Conservation (phyloP, 1,140 invertebrate species). For the Dinothrombium tinctorium region DNA sequence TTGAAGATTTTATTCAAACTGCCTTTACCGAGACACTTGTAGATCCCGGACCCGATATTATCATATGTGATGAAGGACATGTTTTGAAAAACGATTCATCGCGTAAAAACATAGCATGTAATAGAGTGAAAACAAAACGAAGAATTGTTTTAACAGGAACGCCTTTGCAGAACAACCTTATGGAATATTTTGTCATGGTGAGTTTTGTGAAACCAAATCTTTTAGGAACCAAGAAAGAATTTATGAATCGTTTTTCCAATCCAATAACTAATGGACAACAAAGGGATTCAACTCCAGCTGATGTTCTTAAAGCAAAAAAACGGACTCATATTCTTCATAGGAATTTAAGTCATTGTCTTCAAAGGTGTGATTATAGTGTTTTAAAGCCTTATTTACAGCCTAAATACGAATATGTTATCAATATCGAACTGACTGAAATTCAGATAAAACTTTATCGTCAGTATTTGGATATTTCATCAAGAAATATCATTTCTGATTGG, state of each 20-base stretch:
- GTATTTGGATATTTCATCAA: slow-evolving; percentile 8
- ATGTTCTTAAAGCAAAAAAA: slow-evolving; percentile 43
- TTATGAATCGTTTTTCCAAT: slow-evolving; percentile 55
- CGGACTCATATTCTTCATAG: slow-evolving; percentile 71
- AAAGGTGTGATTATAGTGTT: slow-evolving; percentile 63
- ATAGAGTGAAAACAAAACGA: slow-evolving; percentile 57
- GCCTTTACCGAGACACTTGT: slow-evolving; percentile 34
- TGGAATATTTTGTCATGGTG: slow-evolving; percentile 91
- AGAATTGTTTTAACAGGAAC: slow-evolving; percentile 83
- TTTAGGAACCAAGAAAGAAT: slow-evolving; percentile 72
- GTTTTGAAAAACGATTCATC: slow-evolving; percentile 73
- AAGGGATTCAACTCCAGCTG: slow-evolving; percentile 34
- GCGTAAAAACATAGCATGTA: slow-evolving; percentile 61
- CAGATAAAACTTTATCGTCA: slow-evolving; percentile 41
- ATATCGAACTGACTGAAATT: slow-evolving; percentile 59
- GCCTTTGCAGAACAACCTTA: slow-evolving; percentile 77
- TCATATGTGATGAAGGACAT: slow-evolving; percentile 86
- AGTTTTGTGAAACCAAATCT: slow-evolving; percentile 78
- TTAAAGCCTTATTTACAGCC: slow-evolving; percentile 65
- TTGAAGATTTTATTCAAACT: slow-evolving; percentile 19
- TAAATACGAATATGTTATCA: slow-evolving; percentile 73
- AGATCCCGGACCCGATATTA: slow-evolving; percentile 37
- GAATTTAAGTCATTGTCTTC: slow-evolving; percentile 69
- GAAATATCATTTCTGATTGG: too few relatives aligned
- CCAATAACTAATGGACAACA: slow-evolving; percentile 12